Evolutionary conservation across 1,140 invertebrate genomes (phyloP).

Genomic region (Tetraneura akinire): DNA sequence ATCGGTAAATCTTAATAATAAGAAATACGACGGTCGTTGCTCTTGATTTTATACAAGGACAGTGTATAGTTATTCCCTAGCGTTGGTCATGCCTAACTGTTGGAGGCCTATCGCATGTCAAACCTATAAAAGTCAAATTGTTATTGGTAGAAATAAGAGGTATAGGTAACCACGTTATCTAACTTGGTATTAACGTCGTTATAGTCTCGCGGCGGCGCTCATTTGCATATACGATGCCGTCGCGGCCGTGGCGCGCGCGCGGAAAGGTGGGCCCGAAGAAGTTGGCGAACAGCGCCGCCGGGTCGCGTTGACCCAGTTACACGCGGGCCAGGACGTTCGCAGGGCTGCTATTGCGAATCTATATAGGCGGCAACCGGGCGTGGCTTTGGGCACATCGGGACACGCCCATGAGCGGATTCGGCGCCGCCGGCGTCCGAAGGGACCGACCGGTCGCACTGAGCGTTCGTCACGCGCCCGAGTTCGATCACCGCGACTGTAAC

Average conservation of each 20-base stretch:
- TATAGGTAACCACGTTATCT: too few relatives aligned
- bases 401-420: constrained; percentile 45
- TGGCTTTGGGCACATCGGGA: not conserved
- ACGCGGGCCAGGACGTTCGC: not conserved
- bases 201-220: not conserved
- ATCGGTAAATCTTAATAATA: too few relatives aligned
- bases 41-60: too few relatives aligned
- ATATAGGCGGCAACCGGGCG: constrained; percentile 35
- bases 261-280: not conserved
- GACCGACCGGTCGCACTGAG: constrained; percentile 45
- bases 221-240: not conserved
- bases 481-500: constrained; percentile 27
- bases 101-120: too few relatives aligned
- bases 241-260: not conserved
- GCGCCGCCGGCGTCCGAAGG: constrained; percentile 36
- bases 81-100: too few relatives aligned
- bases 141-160: too few relatives aligned
- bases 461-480: constrained; percentile 50
- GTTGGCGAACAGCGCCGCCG: not conserved
- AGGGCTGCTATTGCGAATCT: not conserved
- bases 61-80: too few relatives aligned
- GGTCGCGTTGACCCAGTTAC: constrained; percentile 37
- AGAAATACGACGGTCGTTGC: too few relatives aligned
- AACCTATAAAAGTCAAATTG: too few relatives aligned
- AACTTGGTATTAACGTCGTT: too few relatives aligned